Conservation (phyloP, 2,113 vertebrate genomes). For the Rhodinocichla rosea region DNA sequence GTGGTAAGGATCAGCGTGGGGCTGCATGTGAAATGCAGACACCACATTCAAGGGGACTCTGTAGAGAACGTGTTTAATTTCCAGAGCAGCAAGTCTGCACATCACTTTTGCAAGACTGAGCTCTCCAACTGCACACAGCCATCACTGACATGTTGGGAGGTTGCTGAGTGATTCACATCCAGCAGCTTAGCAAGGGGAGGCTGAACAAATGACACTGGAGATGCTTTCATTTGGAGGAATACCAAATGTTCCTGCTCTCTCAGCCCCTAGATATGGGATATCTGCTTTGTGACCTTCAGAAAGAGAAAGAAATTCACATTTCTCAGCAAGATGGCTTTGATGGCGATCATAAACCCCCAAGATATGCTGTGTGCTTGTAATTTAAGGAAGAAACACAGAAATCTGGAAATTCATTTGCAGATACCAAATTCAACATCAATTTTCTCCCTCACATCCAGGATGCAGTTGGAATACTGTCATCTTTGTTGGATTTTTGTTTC, state of each 20-base stretch:
- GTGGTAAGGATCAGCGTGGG: neutral
- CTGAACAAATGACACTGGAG: constrained; percentile 3
- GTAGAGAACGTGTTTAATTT: neutral
- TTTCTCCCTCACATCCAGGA: neutral
- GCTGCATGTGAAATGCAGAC: neutral
- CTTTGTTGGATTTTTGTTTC: neutral
- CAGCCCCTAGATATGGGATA: neutral
- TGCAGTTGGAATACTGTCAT: neutral
- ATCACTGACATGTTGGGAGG: neutral
- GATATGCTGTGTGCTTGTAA: neutral
- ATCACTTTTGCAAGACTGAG: neutral
- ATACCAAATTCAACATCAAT: neutral
- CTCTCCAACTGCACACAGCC: neutral
- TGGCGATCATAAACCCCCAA: neutral
- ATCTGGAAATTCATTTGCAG: neutral
- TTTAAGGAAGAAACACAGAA: constrained; percentile 1
- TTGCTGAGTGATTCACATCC: constrained; percentile 3
- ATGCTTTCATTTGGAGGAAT: constrained; percentile 50
- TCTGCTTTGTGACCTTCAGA: constrained; percentile 44
- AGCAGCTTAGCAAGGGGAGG: constrained; percentile 43
- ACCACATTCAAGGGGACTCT: neutral
- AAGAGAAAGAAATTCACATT: neutral
- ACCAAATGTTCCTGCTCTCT: constrained; percentile 35
- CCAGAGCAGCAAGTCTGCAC: neutral
- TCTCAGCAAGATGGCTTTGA: constrained; percentile 37